phyloP scores from a whole-genome alignment of 2,113 vertebrate species.

The Picathartes gymnocephalus region DNA sequence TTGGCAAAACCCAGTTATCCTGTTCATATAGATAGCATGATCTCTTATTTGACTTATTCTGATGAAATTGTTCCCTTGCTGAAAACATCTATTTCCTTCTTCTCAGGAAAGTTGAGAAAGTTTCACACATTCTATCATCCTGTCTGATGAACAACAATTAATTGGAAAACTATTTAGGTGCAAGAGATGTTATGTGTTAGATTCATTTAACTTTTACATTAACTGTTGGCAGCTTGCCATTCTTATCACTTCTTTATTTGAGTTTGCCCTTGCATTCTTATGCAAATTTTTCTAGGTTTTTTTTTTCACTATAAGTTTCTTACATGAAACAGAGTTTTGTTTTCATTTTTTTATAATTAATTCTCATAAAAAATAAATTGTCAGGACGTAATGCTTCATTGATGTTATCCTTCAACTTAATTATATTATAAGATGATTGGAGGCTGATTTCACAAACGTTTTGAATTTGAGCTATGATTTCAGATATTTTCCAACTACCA shows the following conservation, averaged over 20 bases:
- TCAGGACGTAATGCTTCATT: background rate
- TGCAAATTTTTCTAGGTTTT: background rate
- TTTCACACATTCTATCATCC: background rate
- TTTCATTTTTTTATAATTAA: background rate
- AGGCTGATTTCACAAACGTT: background rate
- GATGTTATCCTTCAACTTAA: conserved; percentile 2
- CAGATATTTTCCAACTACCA: background rate
- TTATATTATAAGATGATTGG: background rate
- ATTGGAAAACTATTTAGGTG: background rate
- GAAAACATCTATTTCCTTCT: background rate
- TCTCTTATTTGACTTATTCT: background rate
- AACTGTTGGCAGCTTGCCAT: background rate
- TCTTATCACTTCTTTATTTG: background rate
- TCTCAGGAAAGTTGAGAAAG: background rate
- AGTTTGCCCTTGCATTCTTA: background rate
- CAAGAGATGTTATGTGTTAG: background rate
- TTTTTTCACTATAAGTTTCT: background rate
- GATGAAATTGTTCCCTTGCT: background rate
- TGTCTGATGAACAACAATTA: background rate
- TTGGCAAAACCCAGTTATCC: background rate
- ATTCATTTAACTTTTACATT: background rate
- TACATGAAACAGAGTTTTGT: background rate
- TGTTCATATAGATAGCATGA: background rate
- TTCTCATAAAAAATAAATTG: background rate
- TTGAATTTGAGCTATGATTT: background rate